Base-by-base conservation (phyloP, 2,888 invertebrate species). In the Calameuta pallipes region DNA sequence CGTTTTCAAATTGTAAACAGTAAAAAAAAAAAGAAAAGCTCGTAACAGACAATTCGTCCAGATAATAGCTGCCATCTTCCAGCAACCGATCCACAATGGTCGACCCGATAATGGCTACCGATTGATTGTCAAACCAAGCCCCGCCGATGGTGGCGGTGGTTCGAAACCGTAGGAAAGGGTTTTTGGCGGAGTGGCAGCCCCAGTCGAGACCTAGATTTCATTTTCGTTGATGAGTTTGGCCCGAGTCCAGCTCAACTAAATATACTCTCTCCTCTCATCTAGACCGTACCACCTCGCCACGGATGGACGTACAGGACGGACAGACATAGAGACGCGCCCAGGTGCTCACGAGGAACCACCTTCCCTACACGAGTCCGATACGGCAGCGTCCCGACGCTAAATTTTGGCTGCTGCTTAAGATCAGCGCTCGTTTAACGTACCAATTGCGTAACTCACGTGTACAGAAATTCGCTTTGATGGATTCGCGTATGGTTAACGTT, bases 211-310 rank as follows among this genome's bases (percentile, higher is more conserved):
- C 91, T 89, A 91, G 91, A 91, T 91, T 91, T 91, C 90, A 91
- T 91, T 91, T 91, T 90, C 89, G 91, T 90, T 91, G 91, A 91
- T 90, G 91, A 91, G 90, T 89, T 91, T 91, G 91, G 91, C 91
- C 78, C 85, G 80, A 83, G 83, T 90, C 90, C 91, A 91, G 86
- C 85, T 82, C 86, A 87, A 90, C 91, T 91, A 91, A 91, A 91
- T 91, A 91, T 91, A 91, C 87, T 88, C 88, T 85, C 85, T 86
- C 87, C 80, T 78, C 84, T 85, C 78, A 82, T 83, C 78, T 82
- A 81, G 81, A 82, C 80, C 82, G 81, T 80, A 81, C 80, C 82
- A 79, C 79, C 79, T 81, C 81, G 80, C 80, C 82, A 31, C 75
- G 74, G 77, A 81, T 79, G 78, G 77, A 78, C 76, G 77, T 71